Base-by-base conservation (phyloP, 2,888 invertebrate genomes). In the Agrilus mali region DNA sequence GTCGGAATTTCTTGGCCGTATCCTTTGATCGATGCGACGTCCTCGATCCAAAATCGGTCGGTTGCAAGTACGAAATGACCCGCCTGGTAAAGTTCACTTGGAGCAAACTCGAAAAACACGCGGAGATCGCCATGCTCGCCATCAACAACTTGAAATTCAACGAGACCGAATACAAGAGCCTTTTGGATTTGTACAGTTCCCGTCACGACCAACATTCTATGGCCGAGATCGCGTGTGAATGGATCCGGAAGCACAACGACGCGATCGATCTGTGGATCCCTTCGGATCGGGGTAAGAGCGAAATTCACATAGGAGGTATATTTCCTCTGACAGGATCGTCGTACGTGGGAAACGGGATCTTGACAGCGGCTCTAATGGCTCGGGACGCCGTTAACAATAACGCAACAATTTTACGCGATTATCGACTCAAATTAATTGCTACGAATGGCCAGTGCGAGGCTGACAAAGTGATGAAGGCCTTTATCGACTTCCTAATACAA, bases 381-480 rank as follows among this genome's bases (percentile, higher is more conserved):
- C 66, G 70, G 12, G 61, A 69, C 0, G 74, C 77, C 3, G 72
- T 87, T 41, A 86, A 86, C 56, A 46, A 50, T 0, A 76, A 82
- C 56, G 54, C 59, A 0, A 63, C 66, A 0, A 60, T 85, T 8
- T 62, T 86, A 22, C 62, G 68, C 1, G 74, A 80, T 50, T 81
- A 81, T 56, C 64, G 72, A 12, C 57, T 87, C 14, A 61, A 69
- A 34, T 56, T 86, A 45, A 51, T 73, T 8, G 66, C 69, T 1
- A 69, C 71, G 37, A 76, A 86, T 55, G 84, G 83, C 0, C 72
- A 78, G 50, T 87, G 86, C 59, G 72, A 74, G 44, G 68, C 84
- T 0, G 85, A 86, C 56, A 70, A 74, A 50, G 86, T 83, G 1
- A 79, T 86, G 78, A 81, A 78, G 50, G 70, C 75, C 1, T 85